A percentile compares a stretch with the other conserved stretches of the same genome.
Evolutionary conservation across 2,113 vertebrate species (phyloP).

Genomic region (Marmota flaviventris): DNA sequence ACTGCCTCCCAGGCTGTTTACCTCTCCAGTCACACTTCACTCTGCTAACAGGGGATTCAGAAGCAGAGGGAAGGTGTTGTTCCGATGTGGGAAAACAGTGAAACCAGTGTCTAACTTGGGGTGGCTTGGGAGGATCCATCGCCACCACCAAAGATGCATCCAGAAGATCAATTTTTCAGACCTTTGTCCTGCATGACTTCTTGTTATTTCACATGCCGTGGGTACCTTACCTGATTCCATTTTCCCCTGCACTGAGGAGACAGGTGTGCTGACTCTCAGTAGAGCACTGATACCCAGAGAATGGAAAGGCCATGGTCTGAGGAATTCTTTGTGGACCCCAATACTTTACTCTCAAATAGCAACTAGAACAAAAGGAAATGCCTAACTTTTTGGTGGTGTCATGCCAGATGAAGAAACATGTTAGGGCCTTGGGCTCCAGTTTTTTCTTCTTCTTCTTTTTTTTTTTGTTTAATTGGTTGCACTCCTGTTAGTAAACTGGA

Average conservation of each 20-base stretch:
- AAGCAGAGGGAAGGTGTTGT: not conserved
- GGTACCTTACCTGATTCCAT: not conserved
- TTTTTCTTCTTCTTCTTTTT: too few relatives aligned
- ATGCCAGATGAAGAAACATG: not conserved
- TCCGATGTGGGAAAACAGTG: not conserved
- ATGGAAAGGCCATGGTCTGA: not conserved
- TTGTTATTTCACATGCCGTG: not conserved
- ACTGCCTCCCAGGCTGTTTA: not conserved
- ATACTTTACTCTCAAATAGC: not conserved
- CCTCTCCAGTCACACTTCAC: not conserved
- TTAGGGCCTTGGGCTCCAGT: not conserved
- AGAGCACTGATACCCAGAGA: rapidly evolving
- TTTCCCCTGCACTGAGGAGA: not conserved
- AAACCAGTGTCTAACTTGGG: not conserved
- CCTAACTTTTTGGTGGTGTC: not conserved
- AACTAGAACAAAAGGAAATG: not conserved
- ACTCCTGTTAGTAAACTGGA: not conserved
- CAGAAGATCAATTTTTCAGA: not conserved
- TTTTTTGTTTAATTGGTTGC: not conserved
- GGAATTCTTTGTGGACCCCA: not conserved
- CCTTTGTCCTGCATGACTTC: not conserved
- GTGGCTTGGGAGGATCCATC: not conserved
- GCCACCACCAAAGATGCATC: not conserved
- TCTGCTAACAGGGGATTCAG: not conserved
- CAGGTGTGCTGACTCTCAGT: not conserved